phyloP scores from a whole-genome alignment of 1,140 invertebrate species.

The Sarcophaga bullata region DNA sequence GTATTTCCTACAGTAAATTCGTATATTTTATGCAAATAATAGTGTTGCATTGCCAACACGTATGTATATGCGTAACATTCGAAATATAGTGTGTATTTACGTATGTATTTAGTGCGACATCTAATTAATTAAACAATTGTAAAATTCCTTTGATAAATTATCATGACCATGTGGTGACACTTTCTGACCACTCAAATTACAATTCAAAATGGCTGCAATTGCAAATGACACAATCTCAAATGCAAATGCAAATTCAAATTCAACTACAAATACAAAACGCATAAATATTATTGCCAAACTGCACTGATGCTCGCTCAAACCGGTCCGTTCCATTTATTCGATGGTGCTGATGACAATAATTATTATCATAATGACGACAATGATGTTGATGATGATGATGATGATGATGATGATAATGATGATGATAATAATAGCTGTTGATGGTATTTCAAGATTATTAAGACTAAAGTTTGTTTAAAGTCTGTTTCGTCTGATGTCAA shows the following conservation, averaged over 20 bases:
- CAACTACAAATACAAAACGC: too few species aligned
- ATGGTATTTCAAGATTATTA: background rate
- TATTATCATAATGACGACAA: background rate
- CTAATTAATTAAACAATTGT: slow-evolving; percentile 57
- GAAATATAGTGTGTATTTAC: background rate
- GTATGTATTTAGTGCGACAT: slow-evolving; percentile 38
- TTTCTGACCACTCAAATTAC: slow-evolving; percentile 41
- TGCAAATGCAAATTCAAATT: background rate
- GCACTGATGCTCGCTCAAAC: background rate
- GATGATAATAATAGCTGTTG: background rate
- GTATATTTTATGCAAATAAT: too few species aligned
- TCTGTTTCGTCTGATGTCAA: too few species aligned
- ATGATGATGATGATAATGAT: background rate
- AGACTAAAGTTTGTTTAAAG: too few species aligned
- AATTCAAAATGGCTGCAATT: slow-evolving; percentile 43
- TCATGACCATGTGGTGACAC: slow-evolving; percentile 41
- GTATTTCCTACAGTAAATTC: too few species aligned
- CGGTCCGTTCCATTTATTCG: too few species aligned
- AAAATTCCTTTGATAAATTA: slow-evolving; percentile 45
- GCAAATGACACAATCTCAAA: slow-evolving; percentile 33
- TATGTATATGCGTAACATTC: background rate
- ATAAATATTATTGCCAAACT: slow-evolving; percentile 10
- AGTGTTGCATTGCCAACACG: too few species aligned
- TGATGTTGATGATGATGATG: background rate
- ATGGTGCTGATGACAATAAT: background rate